Percentiles rank a stretch among this genome's conserved stretches.
These are phyloP conservation scores for Numida meleagris DNA, from an alignment of 2,113 vertebrate species.

Conservation along the genomic window DNA sequence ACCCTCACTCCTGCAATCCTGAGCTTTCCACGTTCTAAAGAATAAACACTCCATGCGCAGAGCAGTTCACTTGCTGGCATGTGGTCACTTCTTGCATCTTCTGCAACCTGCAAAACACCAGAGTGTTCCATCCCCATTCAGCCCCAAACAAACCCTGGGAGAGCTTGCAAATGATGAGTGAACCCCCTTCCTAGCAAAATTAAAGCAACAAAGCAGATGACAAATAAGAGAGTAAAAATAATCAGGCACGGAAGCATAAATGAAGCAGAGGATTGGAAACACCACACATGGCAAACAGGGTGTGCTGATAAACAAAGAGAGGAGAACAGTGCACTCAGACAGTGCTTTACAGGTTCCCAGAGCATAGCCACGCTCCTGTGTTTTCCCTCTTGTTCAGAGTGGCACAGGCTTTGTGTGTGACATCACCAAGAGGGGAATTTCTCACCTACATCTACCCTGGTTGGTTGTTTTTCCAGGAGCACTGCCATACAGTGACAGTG, in stretches of 20 bases:
- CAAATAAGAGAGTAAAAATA: background rate
- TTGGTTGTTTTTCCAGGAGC: background rate
- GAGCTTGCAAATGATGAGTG: background rate
- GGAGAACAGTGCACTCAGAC: background rate
- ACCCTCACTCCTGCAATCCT: background rate
- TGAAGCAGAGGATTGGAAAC: background rate
- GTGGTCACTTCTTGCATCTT: slow-evolving; percentile 16
- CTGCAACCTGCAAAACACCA: background rate
- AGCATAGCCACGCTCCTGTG: background rate
- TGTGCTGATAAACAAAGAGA: background rate
- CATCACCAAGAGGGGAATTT: background rate
- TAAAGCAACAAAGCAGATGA: slow-evolving; percentile 13
- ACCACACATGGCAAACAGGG: background rate
- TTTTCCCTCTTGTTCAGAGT: background rate
- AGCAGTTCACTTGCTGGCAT: slow-evolving; percentile 27
- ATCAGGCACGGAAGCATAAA: background rate
- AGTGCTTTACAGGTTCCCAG: background rate
- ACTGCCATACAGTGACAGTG: background rate
- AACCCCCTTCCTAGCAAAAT: background rate
- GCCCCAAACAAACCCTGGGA: background rate
- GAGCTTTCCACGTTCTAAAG: slow-evolving; percentile 48
- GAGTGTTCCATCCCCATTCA: background rate
- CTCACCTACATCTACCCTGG: background rate
- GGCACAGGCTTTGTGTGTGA: background rate
- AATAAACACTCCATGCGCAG: slow-evolving; percentile 43